A percentile compares a stretch with the other conserved stretches of the same genome.
Conservation (phyloP, 1,140 invertebrate species). For the Caenorhabditis tropicalis region DNA sequence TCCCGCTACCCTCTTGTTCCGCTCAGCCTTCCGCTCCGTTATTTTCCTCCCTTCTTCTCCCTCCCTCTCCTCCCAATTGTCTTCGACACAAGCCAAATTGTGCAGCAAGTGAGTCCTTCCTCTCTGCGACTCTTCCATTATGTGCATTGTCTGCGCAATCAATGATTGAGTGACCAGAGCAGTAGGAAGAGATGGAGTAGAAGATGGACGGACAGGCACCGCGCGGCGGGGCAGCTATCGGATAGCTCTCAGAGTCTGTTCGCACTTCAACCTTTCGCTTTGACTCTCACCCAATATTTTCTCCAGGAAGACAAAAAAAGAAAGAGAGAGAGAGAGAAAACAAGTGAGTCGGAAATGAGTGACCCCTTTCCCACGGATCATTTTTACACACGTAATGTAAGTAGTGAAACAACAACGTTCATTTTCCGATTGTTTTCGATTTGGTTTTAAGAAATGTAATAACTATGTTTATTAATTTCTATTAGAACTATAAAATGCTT, state of each 20-base stretch:
- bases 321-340: neutral
- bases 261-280: conserved; percentile 24
- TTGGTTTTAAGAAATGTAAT: neutral
- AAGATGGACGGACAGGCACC: conserved; percentile 24
- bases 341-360: neutral
- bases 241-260: conserved; percentile 15
- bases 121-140: conserved; percentile 27
- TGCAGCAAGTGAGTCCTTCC: neutral
- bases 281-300: neutral
- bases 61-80: neutral
- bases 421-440: neutral
- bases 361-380: conserved; percentile 1
- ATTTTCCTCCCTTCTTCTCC: too few species aligned
- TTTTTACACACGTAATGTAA: neutral
- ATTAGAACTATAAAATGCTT: too few species aligned
- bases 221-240: conserved; percentile 15
- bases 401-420: too few species aligned
- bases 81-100: conserved; percentile 29
- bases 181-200: neutral
- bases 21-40: neutral
- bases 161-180: conserved; percentile 30
- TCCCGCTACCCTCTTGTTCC: neutral
- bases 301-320: neutral
- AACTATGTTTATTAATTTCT: too few species aligned
- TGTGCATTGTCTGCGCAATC: conserved; percentile 22